These are phyloP conservation scores for Sciurus carolinensis DNA, from an alignment of 2,797 vertebrate species.

Conservation along the genomic window DNA sequence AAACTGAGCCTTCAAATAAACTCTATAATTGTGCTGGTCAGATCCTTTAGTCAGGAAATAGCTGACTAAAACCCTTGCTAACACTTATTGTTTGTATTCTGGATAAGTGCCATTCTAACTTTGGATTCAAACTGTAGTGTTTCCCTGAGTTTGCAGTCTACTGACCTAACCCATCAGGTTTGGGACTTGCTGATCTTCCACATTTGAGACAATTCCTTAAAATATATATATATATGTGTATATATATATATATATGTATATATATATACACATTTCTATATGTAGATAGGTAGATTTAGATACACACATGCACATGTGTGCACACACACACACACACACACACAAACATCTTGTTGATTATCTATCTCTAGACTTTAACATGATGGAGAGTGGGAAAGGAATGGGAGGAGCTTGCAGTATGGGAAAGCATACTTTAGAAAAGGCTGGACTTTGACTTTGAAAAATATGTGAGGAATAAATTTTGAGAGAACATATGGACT, in stretches of 20 bases:
- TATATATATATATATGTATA: accelerated
- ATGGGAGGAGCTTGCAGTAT: neutral
- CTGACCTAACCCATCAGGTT: neutral
- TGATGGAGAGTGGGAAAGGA: neutral
- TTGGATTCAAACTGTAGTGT: neutral
- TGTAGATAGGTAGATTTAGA: neutral
- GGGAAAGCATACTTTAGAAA: neutral
- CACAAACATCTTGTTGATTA: neutral
- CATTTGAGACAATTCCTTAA: neutral
- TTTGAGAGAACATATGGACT: neutral
- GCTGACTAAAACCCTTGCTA: no score
- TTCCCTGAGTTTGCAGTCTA: neutral
- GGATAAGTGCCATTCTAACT: no score
- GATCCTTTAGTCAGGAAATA: no score
- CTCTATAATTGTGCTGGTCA: no score
- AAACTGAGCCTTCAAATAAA: no score
- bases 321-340: no score
- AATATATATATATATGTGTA: neutral
- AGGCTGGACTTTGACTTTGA: neutral
- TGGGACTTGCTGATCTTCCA: neutral
- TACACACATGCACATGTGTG: no score
- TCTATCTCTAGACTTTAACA: neutral
- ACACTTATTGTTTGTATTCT: no score
- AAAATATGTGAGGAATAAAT: neutral
- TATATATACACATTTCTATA: neutral